phyloP scores from a whole-genome alignment of 2,888 invertebrate species.

The Opisthograptis luteolata region DNA sequence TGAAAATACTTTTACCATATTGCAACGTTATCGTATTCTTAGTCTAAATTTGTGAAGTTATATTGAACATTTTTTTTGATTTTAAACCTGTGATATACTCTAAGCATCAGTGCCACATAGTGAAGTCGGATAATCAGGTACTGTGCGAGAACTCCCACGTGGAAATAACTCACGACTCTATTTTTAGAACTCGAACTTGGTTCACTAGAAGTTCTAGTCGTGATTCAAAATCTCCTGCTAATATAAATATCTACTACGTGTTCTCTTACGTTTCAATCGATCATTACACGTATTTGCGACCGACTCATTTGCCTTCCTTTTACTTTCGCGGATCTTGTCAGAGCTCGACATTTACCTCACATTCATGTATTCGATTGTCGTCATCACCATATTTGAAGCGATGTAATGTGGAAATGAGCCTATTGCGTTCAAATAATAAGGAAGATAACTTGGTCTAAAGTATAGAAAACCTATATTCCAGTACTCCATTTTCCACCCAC shows the following conservation, averaged over 20 bases:
- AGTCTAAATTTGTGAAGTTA: constrained; percentile 53
- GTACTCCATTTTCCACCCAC: no score
- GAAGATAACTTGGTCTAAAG: no score
- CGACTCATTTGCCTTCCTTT: not conserved
- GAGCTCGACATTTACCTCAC: constrained; percentile 15
- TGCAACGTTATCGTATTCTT: constrained; percentile 61
- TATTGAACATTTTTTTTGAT: constrained; percentile 50
- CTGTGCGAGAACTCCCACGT: constrained; percentile 79
- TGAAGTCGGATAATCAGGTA: constrained; percentile 71
- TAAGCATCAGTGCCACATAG: constrained; percentile 67
- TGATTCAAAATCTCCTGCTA: constrained; percentile 49
- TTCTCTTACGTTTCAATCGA: constrained; percentile 1
- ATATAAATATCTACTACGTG: constrained; percentile 10
- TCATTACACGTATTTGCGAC: not conserved
- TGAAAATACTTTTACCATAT: constrained; percentile 78
- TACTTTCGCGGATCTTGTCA: constrained; percentile 10
- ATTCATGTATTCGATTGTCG: constrained; percentile 16
- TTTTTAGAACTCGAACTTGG: constrained; percentile 78
- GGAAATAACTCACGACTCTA: constrained; percentile 82
- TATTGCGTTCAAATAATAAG: no score
- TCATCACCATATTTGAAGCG: constrained; percentile 15
- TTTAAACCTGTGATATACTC: constrained; percentile 70
- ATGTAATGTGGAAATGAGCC: not conserved
- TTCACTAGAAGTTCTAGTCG: constrained; percentile 66
- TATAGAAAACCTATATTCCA: no score